Percentiles rank a stretch among this genome's conserved stretches.
phyloP scores from a whole-genome alignment of 2,888 invertebrate species.

The Lacanobia wlatinum region DNA sequence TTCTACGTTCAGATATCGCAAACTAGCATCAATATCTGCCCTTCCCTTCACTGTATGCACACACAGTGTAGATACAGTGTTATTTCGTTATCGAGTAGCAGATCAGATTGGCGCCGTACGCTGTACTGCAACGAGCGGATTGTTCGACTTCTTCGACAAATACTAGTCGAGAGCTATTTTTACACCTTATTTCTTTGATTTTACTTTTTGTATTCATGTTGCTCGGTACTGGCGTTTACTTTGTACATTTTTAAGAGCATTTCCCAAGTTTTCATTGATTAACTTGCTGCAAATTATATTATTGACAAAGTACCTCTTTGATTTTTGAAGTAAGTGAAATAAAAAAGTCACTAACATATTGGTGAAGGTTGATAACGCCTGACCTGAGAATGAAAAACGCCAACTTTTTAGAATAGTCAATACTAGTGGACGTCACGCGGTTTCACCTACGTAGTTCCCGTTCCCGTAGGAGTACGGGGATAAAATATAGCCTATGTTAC shows the following conservation, averaged over 20 bases:
- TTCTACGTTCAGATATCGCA: neutral
- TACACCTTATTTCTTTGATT: slow-evolving; percentile 44
- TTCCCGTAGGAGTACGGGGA: too few species aligned
- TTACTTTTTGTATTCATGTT: slow-evolving; percentile 31
- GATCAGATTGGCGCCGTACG: too few species aligned
- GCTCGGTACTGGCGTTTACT: slow-evolving; percentile 18
- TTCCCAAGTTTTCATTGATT: neutral
- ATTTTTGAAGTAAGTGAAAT: too few species aligned
- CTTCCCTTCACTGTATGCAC: slow-evolving; percentile 8
- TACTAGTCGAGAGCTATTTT: slow-evolving; percentile 47
- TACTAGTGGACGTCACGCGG: too few species aligned
- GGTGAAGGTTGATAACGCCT: too few species aligned
- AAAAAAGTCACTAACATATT: too few species aligned
- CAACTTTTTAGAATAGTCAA: neutral
- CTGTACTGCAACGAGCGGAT: too few species aligned
- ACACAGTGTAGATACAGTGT: slow-evolving; percentile 13
- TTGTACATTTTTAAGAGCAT: neutral
- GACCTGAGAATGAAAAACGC: too few species aligned
- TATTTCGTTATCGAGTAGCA: too few species aligned
- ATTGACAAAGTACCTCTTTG: too few species aligned
- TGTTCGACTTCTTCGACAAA: slow-evolving; percentile 52
- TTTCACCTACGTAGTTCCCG: too few species aligned
- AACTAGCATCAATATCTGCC: slow-evolving; percentile 20
- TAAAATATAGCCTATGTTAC: too few species aligned
- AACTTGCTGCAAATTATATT: neutral